Percentiles rank a stretch among this genome's conserved stretches.
Conservation (phyloP, 2,888 invertebrate species). For the Clivina fossor region DNA sequence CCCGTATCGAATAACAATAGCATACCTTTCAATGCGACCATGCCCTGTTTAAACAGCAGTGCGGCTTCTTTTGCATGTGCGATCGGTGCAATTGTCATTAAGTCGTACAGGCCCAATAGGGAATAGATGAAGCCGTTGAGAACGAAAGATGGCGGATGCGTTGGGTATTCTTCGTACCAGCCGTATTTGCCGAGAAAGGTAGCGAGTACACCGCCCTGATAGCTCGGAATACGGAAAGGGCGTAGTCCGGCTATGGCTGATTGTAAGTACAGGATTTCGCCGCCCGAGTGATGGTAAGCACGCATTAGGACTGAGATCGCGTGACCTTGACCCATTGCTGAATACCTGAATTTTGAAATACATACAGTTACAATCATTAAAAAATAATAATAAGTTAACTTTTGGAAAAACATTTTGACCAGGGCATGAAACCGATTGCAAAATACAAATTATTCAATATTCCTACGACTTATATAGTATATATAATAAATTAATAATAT, state of each 20-base stretch:
- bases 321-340: constrained; percentile 99
- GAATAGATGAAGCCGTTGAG: constrained; percentile 99
- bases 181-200: constrained; percentile 81
- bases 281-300: constrained; percentile 82
- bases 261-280: constrained; percentile 73
- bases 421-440: not conserved
- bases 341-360: constrained; percentile 65
- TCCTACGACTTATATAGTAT: not conserved
- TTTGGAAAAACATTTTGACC: not conserved
- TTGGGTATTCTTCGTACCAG: constrained; percentile 99
- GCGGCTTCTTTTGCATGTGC: constrained; percentile 71
- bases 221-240: constrained; percentile 73
- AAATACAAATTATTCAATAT: not conserved
- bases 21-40: constrained; percentile 80
- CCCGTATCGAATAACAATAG: constrained; percentile 93
- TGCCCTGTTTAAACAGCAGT: constrained; percentile 79
- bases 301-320: constrained; percentile 91
- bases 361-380: too few relatives aligned
- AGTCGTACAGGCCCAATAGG: constrained; percentile 91
- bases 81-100: constrained; percentile 77
- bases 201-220: constrained; percentile 81
- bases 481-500: not conserved
- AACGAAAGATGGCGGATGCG: constrained; percentile 90
- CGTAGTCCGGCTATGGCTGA: constrained; percentile 80
- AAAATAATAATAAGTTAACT: too few relatives aligned